These are phyloP conservation scores for Archegozetes longisetosus DNA, from an alignment of 1,140 invertebrate genomes.

Conservation along the genomic window DNA sequence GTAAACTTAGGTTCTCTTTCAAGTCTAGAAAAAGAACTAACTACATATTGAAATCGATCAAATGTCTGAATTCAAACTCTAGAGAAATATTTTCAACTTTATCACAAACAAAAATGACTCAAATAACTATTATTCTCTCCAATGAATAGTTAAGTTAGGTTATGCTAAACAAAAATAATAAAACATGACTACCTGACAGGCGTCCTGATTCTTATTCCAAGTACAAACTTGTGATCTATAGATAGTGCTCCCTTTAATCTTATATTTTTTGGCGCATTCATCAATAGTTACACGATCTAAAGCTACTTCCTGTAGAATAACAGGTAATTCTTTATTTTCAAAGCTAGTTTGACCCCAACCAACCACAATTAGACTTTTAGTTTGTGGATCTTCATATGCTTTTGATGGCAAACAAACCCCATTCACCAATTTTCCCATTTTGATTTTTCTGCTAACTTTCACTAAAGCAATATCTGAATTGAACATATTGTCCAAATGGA, in stretches of 20 bases:
- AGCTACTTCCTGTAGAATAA: not conserved
- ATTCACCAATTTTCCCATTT: not conserved
- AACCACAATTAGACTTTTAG: not conserved
- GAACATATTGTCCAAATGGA: not conserved
- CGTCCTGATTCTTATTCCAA: slow-evolving; percentile 59
- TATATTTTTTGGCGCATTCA: not conserved
- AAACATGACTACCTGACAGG: slow-evolving; percentile 41
- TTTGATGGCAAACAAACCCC: not conserved
- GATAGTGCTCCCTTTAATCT: not conserved
- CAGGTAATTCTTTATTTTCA: not conserved
- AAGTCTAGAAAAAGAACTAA: no score
- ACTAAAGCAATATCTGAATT: slow-evolving; percentile 4
- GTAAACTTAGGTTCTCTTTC: no score
- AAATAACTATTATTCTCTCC: no score
- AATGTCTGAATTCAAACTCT: no score
- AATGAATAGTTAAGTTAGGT: no score
- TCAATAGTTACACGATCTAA: not conserved
- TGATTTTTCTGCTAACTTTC: not conserved
- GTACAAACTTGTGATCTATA: slow-evolving; percentile 37
- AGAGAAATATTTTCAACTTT: no score
- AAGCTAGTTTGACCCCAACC: not conserved
- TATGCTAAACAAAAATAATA: not conserved
- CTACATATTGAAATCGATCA: no score
- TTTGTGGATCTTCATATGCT: not conserved
- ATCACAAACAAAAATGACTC: no score